Evolutionary conservation across 2,888 invertebrate species (phyloP), one percentile per base, ranked within the genome.

Genomic region (Eilema depressum): DNA sequence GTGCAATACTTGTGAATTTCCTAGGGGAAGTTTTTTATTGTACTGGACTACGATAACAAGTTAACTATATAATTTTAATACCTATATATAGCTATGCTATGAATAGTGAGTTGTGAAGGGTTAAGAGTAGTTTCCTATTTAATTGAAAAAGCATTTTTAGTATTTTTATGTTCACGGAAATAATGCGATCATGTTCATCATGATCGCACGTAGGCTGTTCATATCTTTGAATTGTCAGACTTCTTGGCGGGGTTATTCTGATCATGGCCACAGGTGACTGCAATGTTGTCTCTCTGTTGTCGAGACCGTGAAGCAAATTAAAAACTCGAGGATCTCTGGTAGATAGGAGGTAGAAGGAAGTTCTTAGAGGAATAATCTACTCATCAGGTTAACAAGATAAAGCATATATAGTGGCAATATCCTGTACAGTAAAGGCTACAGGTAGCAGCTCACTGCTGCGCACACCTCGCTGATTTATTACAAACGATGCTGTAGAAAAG

Each of bases 1-100:
- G 87, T 84, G 91, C 89, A 90, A 92, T 93, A 93, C 92, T 93
- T 92, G 89, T 92, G 91, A 92, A 91, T 92, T 92, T 92, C 88
- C 91, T 90, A 91, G 91, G 92, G 91, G 89, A 90, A 86, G 85
- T n/a, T 82, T 86, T 86, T 88, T 91, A 89, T 89, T 89, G 86
- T 89, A 71, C 83, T 83, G 85, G 79, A 81, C 83, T 87, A 88
- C 87, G 86, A 88, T 87, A 90, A 89, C 87, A 86, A 87, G 85
- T 85, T 86, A 88, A 86, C 83, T 84, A 84, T 85, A 85, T 84
- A 87, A 79, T 77, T 79, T 77, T 84, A 85, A 82, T 72, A 62
- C 73, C 47, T 59, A 53, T 25, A 14, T 25, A n/a, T 33, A 57
- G 33, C 59, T 75, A 63, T 74, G 73, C 69, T 53, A 53, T n/a